Percentiles rank a stretch among this genome's conserved stretches.
These are phyloP conservation scores for Halichondria panicea DNA, from an alignment of 37 sponge, comb jelly and placozoan species.

Conservation along the genomic window DNA sequence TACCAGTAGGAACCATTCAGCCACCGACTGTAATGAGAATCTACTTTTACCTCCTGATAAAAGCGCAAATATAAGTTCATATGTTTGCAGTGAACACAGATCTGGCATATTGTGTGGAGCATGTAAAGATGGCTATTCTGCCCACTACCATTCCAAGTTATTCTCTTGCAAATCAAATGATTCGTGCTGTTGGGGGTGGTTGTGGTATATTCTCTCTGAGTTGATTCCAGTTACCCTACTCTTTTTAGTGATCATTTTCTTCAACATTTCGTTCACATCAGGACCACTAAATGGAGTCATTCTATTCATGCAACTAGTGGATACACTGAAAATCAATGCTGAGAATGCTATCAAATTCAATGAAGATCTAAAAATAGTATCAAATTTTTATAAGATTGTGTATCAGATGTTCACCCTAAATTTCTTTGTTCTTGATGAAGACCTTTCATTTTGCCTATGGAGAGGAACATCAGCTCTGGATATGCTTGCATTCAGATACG, in stretches of 20 bases:
- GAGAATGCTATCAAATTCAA: not conserved
- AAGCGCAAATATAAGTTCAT: too few species aligned
- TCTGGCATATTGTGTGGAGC: slow-evolving; percentile 26
- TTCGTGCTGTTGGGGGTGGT: slow-evolving; percentile 18
- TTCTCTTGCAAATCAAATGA: not conserved
- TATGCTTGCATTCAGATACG: slow-evolving; percentile 37
- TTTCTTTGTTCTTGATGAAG: slow-evolving; percentile 36
- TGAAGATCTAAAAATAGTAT: not conserved
- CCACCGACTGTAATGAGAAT: too few species aligned
- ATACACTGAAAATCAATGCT: slow-evolving; percentile 13
- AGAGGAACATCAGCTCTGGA: slow-evolving; percentile 37
- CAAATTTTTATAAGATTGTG: slow-evolving; percentile 8
- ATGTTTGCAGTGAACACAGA: too few species aligned
- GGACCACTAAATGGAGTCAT: slow-evolving; percentile 40
- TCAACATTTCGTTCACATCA: slow-evolving; percentile 40
- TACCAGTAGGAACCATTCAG: too few species aligned
- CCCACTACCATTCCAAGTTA: slow-evolving; percentile 26
- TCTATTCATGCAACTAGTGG: slow-evolving; percentile 36
- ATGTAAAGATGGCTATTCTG: slow-evolving; percentile 6
- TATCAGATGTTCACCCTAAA: slow-evolving; percentile 49
- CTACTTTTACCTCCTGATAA: too few species aligned
- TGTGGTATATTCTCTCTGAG: slow-evolving; percentile 46
- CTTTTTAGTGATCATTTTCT: slow-evolving; percentile 5
- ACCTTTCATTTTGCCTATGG: slow-evolving; percentile 53
- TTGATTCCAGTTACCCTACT: slow-evolving; percentile 42